These are phyloP conservation scores for Prunella fulvescens DNA, from an alignment of 2,113 vertebrate genomes.

Conservation along the genomic window DNA sequence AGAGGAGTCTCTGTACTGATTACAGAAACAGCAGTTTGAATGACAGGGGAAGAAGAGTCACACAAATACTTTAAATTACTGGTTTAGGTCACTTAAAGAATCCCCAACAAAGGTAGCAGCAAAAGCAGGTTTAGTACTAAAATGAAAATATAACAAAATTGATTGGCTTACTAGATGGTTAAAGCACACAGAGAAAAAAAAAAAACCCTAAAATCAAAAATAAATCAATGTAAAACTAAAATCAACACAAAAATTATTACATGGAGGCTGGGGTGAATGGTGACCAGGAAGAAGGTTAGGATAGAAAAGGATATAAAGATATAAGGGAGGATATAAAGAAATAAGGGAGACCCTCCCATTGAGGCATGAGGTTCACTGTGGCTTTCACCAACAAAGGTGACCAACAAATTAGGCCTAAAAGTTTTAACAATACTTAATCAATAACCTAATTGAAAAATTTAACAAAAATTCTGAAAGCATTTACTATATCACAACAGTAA, in stretches of 20 bases:
- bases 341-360: accelerated
- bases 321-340: neutral
- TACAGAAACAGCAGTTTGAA: neutral
- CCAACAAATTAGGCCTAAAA: neutral
- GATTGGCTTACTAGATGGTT: neutral
- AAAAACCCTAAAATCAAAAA: neutral
- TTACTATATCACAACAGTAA: neutral
- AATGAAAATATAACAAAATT: neutral
- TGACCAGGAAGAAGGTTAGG: neutral
- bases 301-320: neutral
- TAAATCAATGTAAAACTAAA: neutral
- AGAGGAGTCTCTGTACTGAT: neutral
- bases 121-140: neutral
- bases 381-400: neutral
- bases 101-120: neutral
- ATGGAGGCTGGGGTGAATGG: neutral
- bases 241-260: neutral
- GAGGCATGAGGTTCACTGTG: neutral
- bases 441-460: neutral
- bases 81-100: neutral
- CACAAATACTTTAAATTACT: neutral
- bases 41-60: neutral
- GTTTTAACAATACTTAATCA: neutral
- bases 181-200: neutral
- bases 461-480: neutral